These are phyloP conservation scores for Anoncus sp. DNA, from an alignment of 2,888 invertebrate genomes.

Conservation along the genomic window DNA sequence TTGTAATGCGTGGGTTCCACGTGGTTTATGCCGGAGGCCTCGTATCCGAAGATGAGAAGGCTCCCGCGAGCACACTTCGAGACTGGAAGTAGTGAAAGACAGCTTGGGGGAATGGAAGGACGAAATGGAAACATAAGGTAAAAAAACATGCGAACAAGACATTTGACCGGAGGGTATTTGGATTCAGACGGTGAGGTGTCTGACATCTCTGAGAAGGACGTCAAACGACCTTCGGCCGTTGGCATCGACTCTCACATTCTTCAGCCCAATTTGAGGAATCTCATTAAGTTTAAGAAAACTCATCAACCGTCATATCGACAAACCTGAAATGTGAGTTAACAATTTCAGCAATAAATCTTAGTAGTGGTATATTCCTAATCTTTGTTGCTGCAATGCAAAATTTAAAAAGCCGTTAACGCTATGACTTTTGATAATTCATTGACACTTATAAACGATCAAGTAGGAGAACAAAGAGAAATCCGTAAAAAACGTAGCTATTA, in stretches of 20 bases:
- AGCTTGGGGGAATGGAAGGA: slow-evolving; percentile 39
- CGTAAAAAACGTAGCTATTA: not conserved
- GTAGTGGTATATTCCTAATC: not conserved
- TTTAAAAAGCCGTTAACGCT: slow-evolving; percentile 11
- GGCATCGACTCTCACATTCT: slow-evolving; percentile 27
- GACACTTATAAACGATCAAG: not conserved
- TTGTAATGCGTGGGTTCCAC: slow-evolving; percentile 60
- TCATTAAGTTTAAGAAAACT: slow-evolving; percentile 29
- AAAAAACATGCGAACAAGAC: slow-evolving; percentile 47
- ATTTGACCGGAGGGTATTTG: slow-evolving; percentile 27
- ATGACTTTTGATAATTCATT: not conserved
- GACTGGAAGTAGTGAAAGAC: slow-evolving; percentile 40
- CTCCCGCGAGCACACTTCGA: slow-evolving; percentile 40
- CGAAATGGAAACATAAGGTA: slow-evolving; percentile 22
- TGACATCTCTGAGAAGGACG: slow-evolving; percentile 42
- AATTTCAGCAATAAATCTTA: not conserved
- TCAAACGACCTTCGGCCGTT: slow-evolving; percentile 40
- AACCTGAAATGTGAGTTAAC: not conserved
- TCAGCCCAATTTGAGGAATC: slow-evolving; percentile 31
- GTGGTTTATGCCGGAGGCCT: slow-evolving; percentile 39
- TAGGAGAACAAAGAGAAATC: slow-evolving; percentile 7
- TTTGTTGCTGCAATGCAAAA: slow-evolving; percentile 9
- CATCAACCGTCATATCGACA: slow-evolving; percentile 17
- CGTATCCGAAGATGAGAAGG: slow-evolving; percentile 38
- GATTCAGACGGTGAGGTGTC: slow-evolving; percentile 17